Evolutionary conservation across 1,140 invertebrate species (phyloP).

Genomic region (Drosophila nasuta): DNA sequence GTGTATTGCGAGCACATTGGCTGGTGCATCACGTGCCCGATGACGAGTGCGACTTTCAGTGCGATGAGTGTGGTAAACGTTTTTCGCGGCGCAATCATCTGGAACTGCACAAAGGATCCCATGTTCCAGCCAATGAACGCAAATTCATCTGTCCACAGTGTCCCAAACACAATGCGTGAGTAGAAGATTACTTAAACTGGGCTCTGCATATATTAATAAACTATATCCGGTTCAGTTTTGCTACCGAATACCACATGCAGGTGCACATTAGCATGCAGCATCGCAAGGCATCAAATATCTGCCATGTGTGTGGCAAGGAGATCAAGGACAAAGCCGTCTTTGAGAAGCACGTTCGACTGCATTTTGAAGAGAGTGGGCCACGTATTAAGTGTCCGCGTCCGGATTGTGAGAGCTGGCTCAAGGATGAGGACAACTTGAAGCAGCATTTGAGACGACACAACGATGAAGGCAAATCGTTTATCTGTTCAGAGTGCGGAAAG

Average conservation of each 20-base stretch:
- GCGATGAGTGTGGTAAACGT: conserved; percentile 76
- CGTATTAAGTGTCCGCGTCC: conserved; percentile 76
- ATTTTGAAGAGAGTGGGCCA: conserved; percentile 78
- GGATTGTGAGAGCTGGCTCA: conserved; percentile 80
- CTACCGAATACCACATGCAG: conserved; percentile 75
- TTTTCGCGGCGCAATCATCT: conserved; percentile 72
- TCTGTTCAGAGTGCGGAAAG: conserved; percentile 76
- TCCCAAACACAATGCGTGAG: conserved; percentile 72
- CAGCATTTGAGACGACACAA: conserved; percentile 77
- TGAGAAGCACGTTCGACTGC: conserved; percentile 78
- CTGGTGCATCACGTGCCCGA: conserved; percentile 73
- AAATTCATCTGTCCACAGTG: conserved; percentile 74
- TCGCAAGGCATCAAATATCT: conserved; percentile 70
- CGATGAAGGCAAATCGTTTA: conserved; percentile 68
- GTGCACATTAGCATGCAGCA: conserved; percentile 78
- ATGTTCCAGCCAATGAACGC: conserved; percentile 73
- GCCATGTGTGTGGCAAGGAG: conserved; percentile 80
- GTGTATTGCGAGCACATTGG: conserved; percentile 72
- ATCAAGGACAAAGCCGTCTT: conserved; percentile 80
- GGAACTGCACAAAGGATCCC: conserved; percentile 75
- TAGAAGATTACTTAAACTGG: neutral
- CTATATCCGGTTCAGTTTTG: conserved; percentile 54
- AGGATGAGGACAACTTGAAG: conserved; percentile 78
- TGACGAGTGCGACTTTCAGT: conserved; percentile 72
- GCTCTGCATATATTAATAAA: neutral